phyloP scores from a whole-genome alignment of 2,113 vertebrate species.

The Prietella phreatophila region DNA sequence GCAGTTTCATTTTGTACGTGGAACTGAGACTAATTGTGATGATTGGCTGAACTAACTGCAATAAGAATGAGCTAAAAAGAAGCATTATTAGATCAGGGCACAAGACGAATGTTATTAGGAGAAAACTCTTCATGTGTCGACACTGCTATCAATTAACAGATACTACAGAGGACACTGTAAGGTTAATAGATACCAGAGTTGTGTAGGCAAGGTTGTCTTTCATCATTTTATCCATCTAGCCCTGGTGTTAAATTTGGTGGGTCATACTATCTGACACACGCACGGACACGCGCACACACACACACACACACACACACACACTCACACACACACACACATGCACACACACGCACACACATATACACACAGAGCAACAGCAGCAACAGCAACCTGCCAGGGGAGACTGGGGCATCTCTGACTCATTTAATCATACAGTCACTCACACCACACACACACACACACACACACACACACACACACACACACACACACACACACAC shows the following conservation, averaged over 20 bases:
- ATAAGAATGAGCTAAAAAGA: background rate
- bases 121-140: background rate
- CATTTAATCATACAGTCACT: background rate
- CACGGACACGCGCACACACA: no score
- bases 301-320: background rate
- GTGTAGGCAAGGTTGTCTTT: background rate
- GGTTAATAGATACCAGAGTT: background rate
- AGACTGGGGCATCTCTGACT: background rate
- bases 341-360: conserved; percentile 3
- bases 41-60: background rate
- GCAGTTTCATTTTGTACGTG: background rate
- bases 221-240: background rate
- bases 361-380: background rate
- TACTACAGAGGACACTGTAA: background rate
- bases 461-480: background rate
- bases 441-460: background rate
- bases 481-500: no score
- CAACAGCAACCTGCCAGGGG: background rate
- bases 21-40: background rate
- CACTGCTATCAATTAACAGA: background rate
- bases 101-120: background rate
- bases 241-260: background rate
- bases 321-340: no score
- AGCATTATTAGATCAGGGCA: background rate
- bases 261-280: background rate